Evolutionary conservation across 1,140 invertebrate genomes (phyloP), one percentile per base, ranked within the genome.

Genomic region (Catajapyx aquilonaris): DNA sequence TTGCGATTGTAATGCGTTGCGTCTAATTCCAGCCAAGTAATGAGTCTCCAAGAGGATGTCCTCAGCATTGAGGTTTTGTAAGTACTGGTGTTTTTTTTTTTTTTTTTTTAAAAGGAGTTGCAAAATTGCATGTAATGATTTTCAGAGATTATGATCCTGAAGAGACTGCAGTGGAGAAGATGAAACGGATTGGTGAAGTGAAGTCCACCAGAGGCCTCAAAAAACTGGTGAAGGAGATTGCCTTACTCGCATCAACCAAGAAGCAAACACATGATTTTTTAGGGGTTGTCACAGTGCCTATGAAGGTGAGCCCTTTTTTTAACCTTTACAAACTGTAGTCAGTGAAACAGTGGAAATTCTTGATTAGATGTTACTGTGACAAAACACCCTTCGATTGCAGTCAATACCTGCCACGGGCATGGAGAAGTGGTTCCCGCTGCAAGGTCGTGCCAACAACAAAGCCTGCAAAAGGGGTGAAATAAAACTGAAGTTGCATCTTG

Each of bases 231-330:
- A 96, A 96, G 55, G 90, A 97, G 65, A 88, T 95, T 31, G 88
- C 88, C 1, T 76, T 94, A 34, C 91, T 88, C 3, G 88, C 87
- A 1, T 77, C 88, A 5, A 81, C 78, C 2, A 83, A 83, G 18
- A 87, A 86, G 59, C 84, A 88, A 50, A 77, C 91, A 40, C 93
- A 96, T 55, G 90, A 96, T 59, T 77, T 96, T 42, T 81, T 97
- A 41, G 91, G 91, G 1, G 76, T 73, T 37, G 71, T 84, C 33
- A 71, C 75, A 49, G 74, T 95, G 49, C 68, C 73, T 2, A 55
- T 95, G 0, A 84, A 81, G 61, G 87, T 91, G 61, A 54, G 52
- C n/a, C n/a, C n/a, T n/a, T n/a, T n/a, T 46, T 18, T 43, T n/a
- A n/a, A n/a, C n/a, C n/a, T n/a, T n/a, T n/a, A n/a, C n/a, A n/a